Conservation (phyloP, 2,797 vertebrate genomes). For the Urocyon cinereoargenteus region DNA sequence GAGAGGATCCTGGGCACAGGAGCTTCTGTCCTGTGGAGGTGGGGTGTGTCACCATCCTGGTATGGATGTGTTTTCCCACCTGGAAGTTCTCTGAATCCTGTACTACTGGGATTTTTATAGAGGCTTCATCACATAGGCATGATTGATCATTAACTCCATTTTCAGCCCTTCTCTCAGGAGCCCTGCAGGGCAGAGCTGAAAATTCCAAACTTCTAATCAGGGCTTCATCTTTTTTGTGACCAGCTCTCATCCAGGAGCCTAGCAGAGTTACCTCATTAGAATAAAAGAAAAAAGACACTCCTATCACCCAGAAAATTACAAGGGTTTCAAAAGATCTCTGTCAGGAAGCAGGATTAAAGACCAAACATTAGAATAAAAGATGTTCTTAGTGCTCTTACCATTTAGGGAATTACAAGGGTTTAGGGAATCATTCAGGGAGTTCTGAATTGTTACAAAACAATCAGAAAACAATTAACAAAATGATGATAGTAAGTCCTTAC, state of each 20-base stretch:
- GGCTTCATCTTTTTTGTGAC: background rate
- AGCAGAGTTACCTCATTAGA: background rate
- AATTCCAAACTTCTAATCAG: background rate
- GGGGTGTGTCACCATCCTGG: background rate
- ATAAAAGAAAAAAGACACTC: background rate
- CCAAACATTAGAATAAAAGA: conserved; percentile 1
- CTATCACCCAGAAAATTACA: background rate
- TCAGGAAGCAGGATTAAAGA: background rate
- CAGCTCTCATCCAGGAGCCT: background rate
- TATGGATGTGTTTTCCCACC: background rate
- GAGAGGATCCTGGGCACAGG: background rate
- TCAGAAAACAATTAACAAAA: background rate
- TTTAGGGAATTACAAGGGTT: background rate
- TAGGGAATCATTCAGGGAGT: background rate
- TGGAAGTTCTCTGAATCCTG: background rate
- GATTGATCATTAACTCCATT: background rate
- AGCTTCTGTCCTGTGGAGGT: background rate
- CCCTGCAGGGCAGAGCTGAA: background rate
- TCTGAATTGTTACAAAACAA: background rate
- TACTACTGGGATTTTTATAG: background rate
- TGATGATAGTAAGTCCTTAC: background rate
- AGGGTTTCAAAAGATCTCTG: background rate
- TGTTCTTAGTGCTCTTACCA: background rate
- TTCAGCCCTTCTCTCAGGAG: background rate
- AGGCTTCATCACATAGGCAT: background rate